Evolutionary conservation across 2,888 invertebrate genomes (phyloP).

Genomic region (Dromius quadrimaculatus): DNA sequence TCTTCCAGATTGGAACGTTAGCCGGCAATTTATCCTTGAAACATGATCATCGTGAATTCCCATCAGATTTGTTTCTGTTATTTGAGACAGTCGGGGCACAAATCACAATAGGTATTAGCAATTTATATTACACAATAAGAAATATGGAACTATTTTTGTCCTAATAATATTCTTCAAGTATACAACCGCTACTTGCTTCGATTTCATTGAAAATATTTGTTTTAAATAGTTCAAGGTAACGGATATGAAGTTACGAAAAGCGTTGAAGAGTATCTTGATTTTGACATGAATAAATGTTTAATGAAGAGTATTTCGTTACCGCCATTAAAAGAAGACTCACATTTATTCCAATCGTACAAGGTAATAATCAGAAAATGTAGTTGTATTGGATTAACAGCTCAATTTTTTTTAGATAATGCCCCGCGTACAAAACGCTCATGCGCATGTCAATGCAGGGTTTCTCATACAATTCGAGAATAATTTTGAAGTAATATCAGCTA

Average conservation of each 20-base stretch:
- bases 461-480: constrained; percentile 70
- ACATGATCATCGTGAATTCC: constrained; percentile 72
- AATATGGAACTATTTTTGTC: not conserved
- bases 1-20: constrained; percentile 71
- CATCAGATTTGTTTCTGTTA: constrained; percentile 76
- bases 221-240: constrained; percentile 7
- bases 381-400: too few species aligned
- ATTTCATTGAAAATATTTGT: not conserved
- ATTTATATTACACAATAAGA: not conserved
- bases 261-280: not conserved
- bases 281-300: constrained; percentile 16
- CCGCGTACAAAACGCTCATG: constrained; percentile 78
- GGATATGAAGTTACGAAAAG: constrained; percentile 28
- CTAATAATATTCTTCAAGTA: not conserved
- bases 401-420: constrained; percentile 73
- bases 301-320: not conserved
- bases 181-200: not conserved
- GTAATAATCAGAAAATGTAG: constrained; percentile 75
- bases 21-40: constrained; percentile 79
- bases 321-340: not conserved
- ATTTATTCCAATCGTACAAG: constrained; percentile 21
- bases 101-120: constrained; percentile 69
- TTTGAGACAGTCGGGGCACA: constrained; percentile 70
- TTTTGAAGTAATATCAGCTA: constrained; percentile 66
- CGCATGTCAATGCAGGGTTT: constrained; percentile 80